Base-by-base conservation (phyloP, 2,113 vertebrate genomes). In the Casuarius casuarius region DNA sequence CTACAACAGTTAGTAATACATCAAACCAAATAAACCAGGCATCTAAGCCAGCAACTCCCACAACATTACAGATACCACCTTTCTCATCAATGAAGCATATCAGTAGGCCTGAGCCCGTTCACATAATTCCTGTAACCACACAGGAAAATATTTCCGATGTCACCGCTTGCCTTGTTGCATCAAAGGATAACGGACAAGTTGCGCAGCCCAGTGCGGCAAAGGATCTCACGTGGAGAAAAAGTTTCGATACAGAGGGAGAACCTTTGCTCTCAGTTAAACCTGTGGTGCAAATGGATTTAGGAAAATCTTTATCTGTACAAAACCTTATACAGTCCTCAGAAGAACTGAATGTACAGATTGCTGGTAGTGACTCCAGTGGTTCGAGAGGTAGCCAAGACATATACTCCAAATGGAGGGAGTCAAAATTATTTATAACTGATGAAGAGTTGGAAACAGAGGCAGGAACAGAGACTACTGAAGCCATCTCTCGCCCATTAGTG, bases 221-320 rank as follows among this genome's bases (percentile, higher is more conserved):
- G 96, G 98, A 99, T 86, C 95, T 97, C 68, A 95, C 98, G 19
- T 99, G 99, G 98, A 98, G 98, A 96, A 99, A 99, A 97, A 98
- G 99, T 68, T 98, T 99, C 94, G 99, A 99, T 94, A 97, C 98
- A 87, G 99, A 99, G 95, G 98, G 98, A 75, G 99, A 99, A 89
- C 98, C 98, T 83, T 97, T 99, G 93, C 96, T 98, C 81, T 98
- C 98, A 5, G 98, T 99, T 95, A 97, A 95, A 95, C 96, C 97
- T 52, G 86, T 97, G 88, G 72, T 94, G 63, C 94, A 99, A 92
- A 98, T 95, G 89, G 98, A 98, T 89, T 96, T 99, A 91, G 99
- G 98, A 77, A 99, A 99, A 97, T 99, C 99, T 63, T 96, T 99
- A 96, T 99, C 99, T n/a, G 99, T 99, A 87, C 99, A 99, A 98